Base-by-base conservation (phyloP, 2,797 vertebrate species). In the Rhabdomys pumilio region DNA sequence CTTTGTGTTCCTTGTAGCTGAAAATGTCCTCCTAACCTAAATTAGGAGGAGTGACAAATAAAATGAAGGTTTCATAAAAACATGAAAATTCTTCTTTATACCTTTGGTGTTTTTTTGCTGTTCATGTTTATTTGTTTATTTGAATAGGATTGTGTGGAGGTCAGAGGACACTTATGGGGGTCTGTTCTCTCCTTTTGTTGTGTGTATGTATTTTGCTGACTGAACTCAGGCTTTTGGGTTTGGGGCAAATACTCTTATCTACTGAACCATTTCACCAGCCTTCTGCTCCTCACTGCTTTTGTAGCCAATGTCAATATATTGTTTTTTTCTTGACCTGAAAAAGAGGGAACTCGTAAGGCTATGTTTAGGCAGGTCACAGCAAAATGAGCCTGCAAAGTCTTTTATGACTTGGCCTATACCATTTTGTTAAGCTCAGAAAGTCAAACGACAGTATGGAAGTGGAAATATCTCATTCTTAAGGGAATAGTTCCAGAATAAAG, bases 1-100 rank as follows among this genome's bases (percentile, higher is more conserved):
- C 3, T 75, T 87, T 86, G n/a, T 63, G 7, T 53, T 83, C 69
- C 75, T 59, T 79, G 55, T 12, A 94, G 67, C 5, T 63, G 53
- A 92, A 96, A 92, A 83, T 73, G 24, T 76, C 44, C 44, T 44
- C 9, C 31, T 59, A 55, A n/a, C 34, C 80, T 69, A 93, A 95
- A 82, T 55, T 85, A 95, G 31, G 5, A 95, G 10, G 29, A 81
- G 20, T 6, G 34, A 81, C 38, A 88, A 81, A 67, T 34, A 44
- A 29, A 93, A 81, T 63, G 7, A 11, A 84, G 8, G 38, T 73
- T 90, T 63, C 38, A 20, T 34, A 76, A 84, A 72, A 53, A 61
- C 0, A 61, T 15, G 0, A 75, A 26, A 76, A 93, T 65, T 19
- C 22, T 93, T 83, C 22, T 47, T 65, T 44, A 53, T 31, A 65